Conservation (phyloP, 2,797 vertebrate species). For the Acridotheres tristis region DNA sequence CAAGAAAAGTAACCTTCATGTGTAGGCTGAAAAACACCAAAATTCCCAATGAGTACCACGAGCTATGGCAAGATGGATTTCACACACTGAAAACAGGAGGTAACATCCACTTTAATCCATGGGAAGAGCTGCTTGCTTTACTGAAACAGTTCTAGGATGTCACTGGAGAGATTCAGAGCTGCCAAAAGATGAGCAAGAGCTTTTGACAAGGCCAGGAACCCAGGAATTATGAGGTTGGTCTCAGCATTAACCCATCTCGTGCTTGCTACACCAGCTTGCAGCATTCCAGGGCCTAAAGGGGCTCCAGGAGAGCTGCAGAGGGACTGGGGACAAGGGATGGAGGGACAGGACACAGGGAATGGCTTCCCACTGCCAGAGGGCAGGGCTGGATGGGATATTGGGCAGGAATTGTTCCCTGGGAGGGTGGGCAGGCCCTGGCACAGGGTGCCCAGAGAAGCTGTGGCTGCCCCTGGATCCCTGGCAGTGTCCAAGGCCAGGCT, state of each 20-base stretch:
- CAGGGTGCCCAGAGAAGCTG: not conserved
- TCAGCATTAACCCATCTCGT: not conserved
- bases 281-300: not conserved
- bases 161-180: not conserved
- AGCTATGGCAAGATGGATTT: not conserved
- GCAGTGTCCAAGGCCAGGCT: accelerated
- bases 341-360: not conserved
- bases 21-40: constrained; percentile 83
- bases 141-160: not conserved
- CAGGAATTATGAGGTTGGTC: not conserved
- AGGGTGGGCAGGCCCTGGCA: not conserved
- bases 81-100: not conserved
- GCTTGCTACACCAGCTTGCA: not conserved
- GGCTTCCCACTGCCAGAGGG: not conserved
- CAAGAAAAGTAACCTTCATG: constrained; percentile 98
- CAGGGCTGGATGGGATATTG: not conserved
- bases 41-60: not conserved
- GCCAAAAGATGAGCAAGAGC: not conserved
- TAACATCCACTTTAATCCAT: not conserved
- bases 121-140: not conserved
- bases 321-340: not conserved
- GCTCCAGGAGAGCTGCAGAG: not conserved
- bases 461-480: not conserved
- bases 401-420: not conserved
- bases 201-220: not conserved